A percentile compares a stretch with the other conserved stretches of the same genome.
Evolutionary conservation across 2,113 vertebrate species (phyloP).

Genomic region (Carlito syrichta): DNA sequence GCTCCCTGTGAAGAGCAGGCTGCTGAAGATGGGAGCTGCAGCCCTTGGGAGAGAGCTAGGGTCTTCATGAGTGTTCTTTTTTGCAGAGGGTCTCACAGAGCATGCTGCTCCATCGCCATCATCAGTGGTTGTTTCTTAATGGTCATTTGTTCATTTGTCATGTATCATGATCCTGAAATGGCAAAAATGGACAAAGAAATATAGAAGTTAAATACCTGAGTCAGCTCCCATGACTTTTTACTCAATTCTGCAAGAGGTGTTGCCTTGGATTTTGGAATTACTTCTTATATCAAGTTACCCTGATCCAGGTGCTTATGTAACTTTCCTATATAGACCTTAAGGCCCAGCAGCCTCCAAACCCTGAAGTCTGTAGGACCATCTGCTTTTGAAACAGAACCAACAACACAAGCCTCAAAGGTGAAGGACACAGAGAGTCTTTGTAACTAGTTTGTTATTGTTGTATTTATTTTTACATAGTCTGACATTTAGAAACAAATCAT

Average conservation of each 20-base stretch:
- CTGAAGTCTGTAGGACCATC: neutral
- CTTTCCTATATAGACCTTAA: neutral
- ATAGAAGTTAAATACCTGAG: neutral
- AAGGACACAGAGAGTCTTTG: neutral
- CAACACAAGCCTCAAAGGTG: neutral
- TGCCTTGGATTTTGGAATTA: neutral
- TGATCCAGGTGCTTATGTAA: neutral
- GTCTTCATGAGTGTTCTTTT: no score
- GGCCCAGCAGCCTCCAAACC: neutral
- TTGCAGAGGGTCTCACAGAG: no score
- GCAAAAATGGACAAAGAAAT: neutral
- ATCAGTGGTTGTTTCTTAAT: no score
- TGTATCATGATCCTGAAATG: neutral
- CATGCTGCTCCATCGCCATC: no score
- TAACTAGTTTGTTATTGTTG: neutral
- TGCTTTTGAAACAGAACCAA: neutral
- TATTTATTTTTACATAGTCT: neutral
- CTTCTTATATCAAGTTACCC: neutral
- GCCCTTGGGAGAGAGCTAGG: no score
- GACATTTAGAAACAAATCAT: neutral
- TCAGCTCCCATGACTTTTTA: neutral
- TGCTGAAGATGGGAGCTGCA: no score
- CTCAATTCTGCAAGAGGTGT: neutral
- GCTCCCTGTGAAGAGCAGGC: no score
- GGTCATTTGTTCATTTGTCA: neutral